Percentiles rank a stretch among this genome's conserved stretches.
Evolutionary conservation across 2,888 invertebrate genomes (phyloP).

Genomic region (Macrophya annulata): DNA sequence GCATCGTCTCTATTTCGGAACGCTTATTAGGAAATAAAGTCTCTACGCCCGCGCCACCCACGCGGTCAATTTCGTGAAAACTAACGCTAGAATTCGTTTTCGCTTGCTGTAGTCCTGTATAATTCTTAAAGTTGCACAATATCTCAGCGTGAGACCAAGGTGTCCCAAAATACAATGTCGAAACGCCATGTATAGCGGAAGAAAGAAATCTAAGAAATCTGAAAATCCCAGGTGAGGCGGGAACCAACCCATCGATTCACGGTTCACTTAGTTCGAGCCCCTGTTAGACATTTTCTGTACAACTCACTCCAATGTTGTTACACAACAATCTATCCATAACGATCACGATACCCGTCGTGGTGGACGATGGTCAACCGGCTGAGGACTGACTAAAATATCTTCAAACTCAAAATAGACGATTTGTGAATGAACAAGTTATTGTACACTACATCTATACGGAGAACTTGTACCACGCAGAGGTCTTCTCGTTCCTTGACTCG

Average conservation of each 20-base stretch:
- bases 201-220: constrained; percentile 47
- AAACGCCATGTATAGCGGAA: constrained; percentile 60
- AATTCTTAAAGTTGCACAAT: constrained; percentile 75
- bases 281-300: constrained; percentile 77
- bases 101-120: constrained; percentile 57
- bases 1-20: neutral
- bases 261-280: constrained; percentile 79
- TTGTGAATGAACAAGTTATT: constrained; percentile 39
- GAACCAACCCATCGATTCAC: constrained; percentile 74
- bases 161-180: constrained; percentile 70
- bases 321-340: constrained; percentile 71
- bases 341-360: constrained; percentile 40
- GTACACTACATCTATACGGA: constrained; percentile 9
- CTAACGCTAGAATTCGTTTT: constrained; percentile 62
- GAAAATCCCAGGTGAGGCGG: constrained; percentile 43
- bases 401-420: constrained; percentile 44
- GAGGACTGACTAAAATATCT: constrained; percentile 14
- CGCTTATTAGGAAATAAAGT: constrained; percentile 8
- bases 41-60: constrained; percentile 68
- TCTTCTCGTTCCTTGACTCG: neutral
- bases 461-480: neutral
- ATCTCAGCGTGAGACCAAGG: constrained; percentile 77
- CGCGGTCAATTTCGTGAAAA: constrained; percentile 68
- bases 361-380: constrained; percentile 51
- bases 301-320: constrained; percentile 77